Conservation (phyloP, 2,113 vertebrate species). For the Oreochromis aureus region DNA sequence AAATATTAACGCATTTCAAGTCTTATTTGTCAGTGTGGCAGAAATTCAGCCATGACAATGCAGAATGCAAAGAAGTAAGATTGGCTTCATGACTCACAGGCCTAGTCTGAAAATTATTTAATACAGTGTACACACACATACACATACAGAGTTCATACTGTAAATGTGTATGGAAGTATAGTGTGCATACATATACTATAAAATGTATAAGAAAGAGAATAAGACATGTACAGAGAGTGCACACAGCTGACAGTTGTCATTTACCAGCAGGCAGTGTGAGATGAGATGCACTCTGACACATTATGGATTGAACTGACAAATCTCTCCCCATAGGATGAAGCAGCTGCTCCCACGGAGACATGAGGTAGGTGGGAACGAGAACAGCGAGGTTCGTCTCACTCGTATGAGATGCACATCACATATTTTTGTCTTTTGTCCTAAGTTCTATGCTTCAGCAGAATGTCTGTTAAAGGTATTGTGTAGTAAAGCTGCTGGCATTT, state of each 20-base stretch:
- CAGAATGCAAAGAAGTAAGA: slow-evolving; percentile 4
- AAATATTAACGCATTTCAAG: slow-evolving; percentile 56
- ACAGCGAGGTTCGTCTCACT: not conserved
- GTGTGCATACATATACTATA: not conserved
- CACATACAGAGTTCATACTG: not conserved
- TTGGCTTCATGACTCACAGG: not conserved
- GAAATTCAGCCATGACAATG: slow-evolving; percentile 10
- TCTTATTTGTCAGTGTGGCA: not conserved
- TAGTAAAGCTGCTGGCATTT: not conserved
- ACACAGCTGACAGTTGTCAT: slow-evolving; percentile 21
- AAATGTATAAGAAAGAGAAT: not conserved
- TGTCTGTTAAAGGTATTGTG: not conserved
- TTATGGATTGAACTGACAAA: slow-evolving; percentile 23
- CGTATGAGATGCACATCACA: not conserved
- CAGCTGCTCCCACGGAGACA: not conserved
- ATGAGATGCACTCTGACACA: slow-evolving; percentile 6
- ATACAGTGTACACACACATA: not conserved
- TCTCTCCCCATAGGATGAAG: not conserved
- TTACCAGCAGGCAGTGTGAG: not conserved
- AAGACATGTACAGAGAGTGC: not conserved
- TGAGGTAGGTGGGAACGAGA: not conserved
- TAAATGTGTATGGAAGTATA: not conserved
- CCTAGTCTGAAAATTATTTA: not conserved
- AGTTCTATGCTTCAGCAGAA: not conserved
- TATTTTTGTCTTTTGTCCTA: not conserved